Evolutionary conservation across 2,113 vertebrate genomes (phyloP).

Genomic region (Hydrolagus affinis): DNA sequence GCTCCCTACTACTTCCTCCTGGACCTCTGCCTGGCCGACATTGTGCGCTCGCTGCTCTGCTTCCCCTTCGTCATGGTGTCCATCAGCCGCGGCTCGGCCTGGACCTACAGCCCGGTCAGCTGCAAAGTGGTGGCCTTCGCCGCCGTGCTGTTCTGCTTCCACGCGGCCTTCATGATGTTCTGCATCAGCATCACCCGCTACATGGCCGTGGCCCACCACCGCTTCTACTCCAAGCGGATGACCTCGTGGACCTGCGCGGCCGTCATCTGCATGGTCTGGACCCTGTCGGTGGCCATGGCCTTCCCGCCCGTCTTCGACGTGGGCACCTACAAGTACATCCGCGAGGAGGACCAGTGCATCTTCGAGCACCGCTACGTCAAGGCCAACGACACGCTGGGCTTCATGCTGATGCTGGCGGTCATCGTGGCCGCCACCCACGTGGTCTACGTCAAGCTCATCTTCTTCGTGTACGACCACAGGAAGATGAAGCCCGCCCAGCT

Average conservation of each 20-base stretch:
- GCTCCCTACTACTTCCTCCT: slow-evolving; percentile 89
- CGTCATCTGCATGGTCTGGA: slow-evolving; percentile 88
- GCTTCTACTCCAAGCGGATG: slow-evolving; percentile 89
- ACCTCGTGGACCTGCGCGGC: slow-evolving; percentile 83
- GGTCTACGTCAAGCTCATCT: slow-evolving; percentile 86
- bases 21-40: slow-evolving; percentile 85
- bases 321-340: slow-evolving; percentile 81
- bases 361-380: slow-evolving; percentile 90
- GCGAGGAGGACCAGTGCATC: slow-evolving; percentile 84
- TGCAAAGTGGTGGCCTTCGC: slow-evolving; percentile 87
- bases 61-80: slow-evolving; percentile 90
- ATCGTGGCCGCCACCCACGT: slow-evolving; percentile 78
- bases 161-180: slow-evolving; percentile 87
- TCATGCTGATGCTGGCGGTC: slow-evolving; percentile 83
- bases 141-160: slow-evolving; percentile 89
- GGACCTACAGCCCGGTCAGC: slow-evolving; percentile 71
- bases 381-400: slow-evolving; percentile 85
- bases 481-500: slow-evolving; percentile 94
- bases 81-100: slow-evolving; percentile 65
- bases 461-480: slow-evolving; percentile 89
- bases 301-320: slow-evolving; percentile 87
- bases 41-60: slow-evolving; percentile 78
- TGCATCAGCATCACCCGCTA: slow-evolving; percentile 89
- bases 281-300: slow-evolving; percentile 86
- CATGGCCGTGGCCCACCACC: slow-evolving; percentile 92